These are phyloP conservation scores for Cheilosia pagana DNA, from an alignment of 2,888 invertebrate genomes.

Conservation along the genomic window DNA sequence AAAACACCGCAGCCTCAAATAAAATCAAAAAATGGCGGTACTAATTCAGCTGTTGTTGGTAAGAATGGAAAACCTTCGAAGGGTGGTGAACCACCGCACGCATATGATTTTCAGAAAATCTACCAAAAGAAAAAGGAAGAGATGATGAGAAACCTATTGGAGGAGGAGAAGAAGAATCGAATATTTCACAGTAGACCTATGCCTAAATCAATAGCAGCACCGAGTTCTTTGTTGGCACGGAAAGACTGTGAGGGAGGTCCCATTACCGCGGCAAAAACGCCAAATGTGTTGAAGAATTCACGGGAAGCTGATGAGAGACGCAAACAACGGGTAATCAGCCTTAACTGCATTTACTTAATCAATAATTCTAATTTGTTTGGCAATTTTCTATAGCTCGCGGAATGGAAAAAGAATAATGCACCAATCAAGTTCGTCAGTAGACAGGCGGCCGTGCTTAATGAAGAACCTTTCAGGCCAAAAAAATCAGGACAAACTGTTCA, in stretches of 20 bases:
- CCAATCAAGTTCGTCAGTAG: conserved; percentile 75
- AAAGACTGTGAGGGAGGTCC: conserved; percentile 2
- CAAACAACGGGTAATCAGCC: conserved; percentile 76
- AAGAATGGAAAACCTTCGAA: conserved; percentile 12
- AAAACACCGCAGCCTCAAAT: conserved; percentile 1
- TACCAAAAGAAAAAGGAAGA: conserved; percentile 79
- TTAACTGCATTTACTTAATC: not conserved
- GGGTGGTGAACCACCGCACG: conserved; percentile 77
- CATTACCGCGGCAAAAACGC: conserved; percentile 79
- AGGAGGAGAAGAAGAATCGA: conserved; percentile 80
- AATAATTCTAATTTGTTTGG: not conserved
- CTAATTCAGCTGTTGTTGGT: conserved; percentile 22
- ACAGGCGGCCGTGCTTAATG: conserved; percentile 75
- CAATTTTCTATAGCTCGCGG: conserved; percentile 76
- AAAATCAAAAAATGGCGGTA: conserved; percentile 38
- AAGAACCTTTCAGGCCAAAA: conserved; percentile 79
- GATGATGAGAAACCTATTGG: conserved; percentile 75
- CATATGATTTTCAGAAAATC: conserved; percentile 78
- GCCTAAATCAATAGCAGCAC: conserved; percentile 78
- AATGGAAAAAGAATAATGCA: conserved; percentile 75
- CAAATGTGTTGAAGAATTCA: conserved; percentile 80
- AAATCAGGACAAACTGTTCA: conserved; percentile 72
- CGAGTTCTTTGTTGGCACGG: conserved; percentile 74
- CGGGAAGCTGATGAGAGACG: conserved; percentile 76
- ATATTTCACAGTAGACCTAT: conserved; percentile 81